Conservation (phyloP, 2,113 vertebrate genomes). For the Onychostoma macrolepis region DNA sequence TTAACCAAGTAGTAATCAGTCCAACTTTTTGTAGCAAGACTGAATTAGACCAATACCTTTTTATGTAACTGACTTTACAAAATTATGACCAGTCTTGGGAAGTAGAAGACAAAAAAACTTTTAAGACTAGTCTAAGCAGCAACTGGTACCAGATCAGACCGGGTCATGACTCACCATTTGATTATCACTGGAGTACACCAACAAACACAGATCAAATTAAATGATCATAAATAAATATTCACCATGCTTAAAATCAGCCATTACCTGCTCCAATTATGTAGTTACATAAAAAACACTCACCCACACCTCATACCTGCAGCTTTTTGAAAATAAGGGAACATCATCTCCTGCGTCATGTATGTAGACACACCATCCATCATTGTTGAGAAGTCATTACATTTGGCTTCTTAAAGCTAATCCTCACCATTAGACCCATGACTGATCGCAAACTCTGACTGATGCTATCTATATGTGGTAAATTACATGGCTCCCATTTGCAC, state of each 20-base stretch:
- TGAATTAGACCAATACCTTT: too few species aligned
- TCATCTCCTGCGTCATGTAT: conserved; percentile 20
- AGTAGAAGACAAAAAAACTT: too few species aligned
- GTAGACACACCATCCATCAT: conserved; percentile 39
- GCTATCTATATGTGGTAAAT: conserved; percentile 19
- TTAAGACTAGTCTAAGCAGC: too few species aligned
- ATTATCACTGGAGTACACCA: not conserved
- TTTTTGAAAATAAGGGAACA: conserved; percentile 17
- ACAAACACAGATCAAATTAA: not conserved
- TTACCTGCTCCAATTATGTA: not conserved
- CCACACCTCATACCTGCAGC: not conserved
- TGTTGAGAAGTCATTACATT: conserved; percentile 29
- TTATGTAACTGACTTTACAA: too few species aligned
- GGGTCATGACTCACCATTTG: not conserved
- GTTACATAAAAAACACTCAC: not conserved
- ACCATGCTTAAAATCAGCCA: not conserved
- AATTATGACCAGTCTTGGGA: too few species aligned
- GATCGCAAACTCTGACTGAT: conserved; percentile 10
- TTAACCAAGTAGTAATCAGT: not conserved
- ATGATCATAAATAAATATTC: not conserved
- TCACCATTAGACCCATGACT: conserved; percentile 18
- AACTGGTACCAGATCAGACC: too few species aligned
- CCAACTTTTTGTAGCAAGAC: too few species aligned
- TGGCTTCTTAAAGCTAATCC: conserved; percentile 36
- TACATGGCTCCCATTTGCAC: not conserved